Percentiles rank a stretch among this genome's conserved stretches.
phyloP scores from a whole-genome alignment of 2,113 vertebrate genomes.

The Myxocyprinus asiaticus region DNA sequence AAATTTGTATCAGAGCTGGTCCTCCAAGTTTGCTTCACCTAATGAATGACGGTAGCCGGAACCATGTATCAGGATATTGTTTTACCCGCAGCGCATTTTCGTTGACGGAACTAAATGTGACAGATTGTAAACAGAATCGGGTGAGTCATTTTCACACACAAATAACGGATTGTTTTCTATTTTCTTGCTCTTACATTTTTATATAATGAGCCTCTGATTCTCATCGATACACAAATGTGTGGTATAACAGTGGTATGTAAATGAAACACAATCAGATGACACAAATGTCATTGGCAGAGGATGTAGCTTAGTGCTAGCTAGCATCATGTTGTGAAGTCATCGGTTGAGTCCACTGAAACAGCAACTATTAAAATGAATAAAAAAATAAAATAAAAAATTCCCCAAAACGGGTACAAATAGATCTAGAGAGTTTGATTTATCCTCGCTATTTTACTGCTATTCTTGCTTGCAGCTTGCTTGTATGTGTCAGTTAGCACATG shows the following conservation, averaged over 20 bases:
- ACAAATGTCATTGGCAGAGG: slow-evolving; percentile 58
- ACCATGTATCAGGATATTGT: slow-evolving; percentile 68
- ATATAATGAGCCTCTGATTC: neutral
- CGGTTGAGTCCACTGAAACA: neutral
- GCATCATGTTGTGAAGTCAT: slow-evolving; percentile 41
- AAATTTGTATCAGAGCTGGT: too few species aligned
- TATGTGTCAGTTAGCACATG: neutral
- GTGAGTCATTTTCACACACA: slow-evolving; percentile 66
- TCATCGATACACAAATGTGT: neutral
- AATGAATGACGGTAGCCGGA: slow-evolving; percentile 62
- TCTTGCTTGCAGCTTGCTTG: neutral
- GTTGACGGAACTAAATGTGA: slow-evolving; percentile 69
- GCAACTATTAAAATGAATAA: neutral
- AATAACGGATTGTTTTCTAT: neutral
- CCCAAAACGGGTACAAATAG: neutral
- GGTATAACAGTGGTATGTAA: neutral
- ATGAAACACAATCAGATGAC: neutral
- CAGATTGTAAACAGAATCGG: slow-evolving; percentile 84
- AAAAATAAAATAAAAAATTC: too few species aligned
- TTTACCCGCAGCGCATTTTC: slow-evolving; percentile 48
- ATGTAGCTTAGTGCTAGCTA: slow-evolving; percentile 58
- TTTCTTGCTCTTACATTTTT: neutral
- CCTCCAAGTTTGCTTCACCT: neutral
- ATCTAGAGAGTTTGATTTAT: neutral
- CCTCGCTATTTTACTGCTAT: neutral